Percentiles rank a stretch among this genome's conserved stretches.
Conservation (phyloP, 2,113 vertebrate species). For the Emydocephalus ijimae region DNA sequence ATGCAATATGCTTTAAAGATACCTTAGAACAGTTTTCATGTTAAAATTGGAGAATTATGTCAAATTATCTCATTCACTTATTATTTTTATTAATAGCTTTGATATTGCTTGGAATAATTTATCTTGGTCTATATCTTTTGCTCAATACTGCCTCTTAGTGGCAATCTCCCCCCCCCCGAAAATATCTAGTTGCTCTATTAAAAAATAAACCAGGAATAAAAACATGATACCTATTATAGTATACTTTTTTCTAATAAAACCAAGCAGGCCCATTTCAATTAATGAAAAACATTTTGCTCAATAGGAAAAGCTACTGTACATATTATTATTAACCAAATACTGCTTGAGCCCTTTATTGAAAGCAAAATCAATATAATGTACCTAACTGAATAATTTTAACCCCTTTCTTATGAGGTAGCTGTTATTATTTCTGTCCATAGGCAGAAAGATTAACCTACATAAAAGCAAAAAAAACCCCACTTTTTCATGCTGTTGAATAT, state of each 20-base stretch:
- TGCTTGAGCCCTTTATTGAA: constrained; percentile 14
- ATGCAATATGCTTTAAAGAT: background rate
- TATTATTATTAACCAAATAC: background rate
- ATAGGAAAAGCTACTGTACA: background rate
- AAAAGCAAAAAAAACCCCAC: background rate
- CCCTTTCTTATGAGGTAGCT: constrained; percentile 28
- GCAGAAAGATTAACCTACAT: constrained; percentile 1
- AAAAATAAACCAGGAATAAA: background rate
- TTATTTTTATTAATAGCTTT: background rate
- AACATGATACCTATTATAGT: background rate
- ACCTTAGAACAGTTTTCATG: background rate
- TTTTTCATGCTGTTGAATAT: background rate
- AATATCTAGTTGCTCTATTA: background rate
- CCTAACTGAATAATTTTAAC: background rate
- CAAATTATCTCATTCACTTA: background rate
- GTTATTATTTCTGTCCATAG: background rate
- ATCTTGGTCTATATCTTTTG: constrained; percentile 5
- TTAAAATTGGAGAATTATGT: background rate
- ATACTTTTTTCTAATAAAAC: background rate
- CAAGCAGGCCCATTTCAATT: background rate
- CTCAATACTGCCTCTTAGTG: constrained; percentile 31
- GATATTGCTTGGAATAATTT: background rate
- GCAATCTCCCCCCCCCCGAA: background rate
- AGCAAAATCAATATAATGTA: constrained; percentile 7
- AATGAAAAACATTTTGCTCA: background rate